Percentiles rank a stretch among this genome's conserved stretches.
phyloP scores from a whole-genome alignment of 2,113 vertebrate species.

The Sorex fumeus region DNA sequence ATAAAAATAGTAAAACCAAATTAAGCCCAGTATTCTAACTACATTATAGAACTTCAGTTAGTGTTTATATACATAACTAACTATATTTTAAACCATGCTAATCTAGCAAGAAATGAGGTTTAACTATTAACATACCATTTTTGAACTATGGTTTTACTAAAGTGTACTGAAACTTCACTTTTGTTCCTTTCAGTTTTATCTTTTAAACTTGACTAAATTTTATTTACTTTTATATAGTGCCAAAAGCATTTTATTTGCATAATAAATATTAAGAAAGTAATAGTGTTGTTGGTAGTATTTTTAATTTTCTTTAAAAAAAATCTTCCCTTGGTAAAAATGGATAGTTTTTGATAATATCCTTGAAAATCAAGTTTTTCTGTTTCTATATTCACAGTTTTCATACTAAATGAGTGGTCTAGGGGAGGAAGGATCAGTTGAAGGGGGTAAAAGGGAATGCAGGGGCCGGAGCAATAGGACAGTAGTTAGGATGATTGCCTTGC shows the following conservation, averaged over 20 bases:
- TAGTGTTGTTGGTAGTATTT: background rate
- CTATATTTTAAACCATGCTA: background rate
- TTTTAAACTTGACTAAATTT: background rate
- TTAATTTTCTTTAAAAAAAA: background rate
- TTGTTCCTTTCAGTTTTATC: background rate
- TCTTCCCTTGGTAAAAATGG: background rate
- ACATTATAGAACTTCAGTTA: background rate
- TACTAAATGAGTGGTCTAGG: background rate
- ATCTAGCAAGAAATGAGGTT: background rate
- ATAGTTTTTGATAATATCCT: background rate
- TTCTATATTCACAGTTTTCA: background rate
- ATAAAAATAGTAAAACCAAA: background rate
- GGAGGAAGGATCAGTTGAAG: too few relatives aligned
- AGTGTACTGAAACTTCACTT: background rate
- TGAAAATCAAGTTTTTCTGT: background rate
- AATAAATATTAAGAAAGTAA: background rate
- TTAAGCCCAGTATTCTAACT: background rate
- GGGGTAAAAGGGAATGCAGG: too few relatives aligned
- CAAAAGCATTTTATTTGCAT: background rate
- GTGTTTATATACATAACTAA: background rate
- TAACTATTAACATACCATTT: background rate
- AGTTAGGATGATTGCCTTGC: too few relatives aligned
- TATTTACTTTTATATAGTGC: background rate
- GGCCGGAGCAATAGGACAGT: too few relatives aligned
- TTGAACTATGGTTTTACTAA: background rate